Percentiles rank a stretch among this genome's conserved stretches.
Conservation (phyloP, 2,113 vertebrate species). For the Aphyosemion australe region DNA sequence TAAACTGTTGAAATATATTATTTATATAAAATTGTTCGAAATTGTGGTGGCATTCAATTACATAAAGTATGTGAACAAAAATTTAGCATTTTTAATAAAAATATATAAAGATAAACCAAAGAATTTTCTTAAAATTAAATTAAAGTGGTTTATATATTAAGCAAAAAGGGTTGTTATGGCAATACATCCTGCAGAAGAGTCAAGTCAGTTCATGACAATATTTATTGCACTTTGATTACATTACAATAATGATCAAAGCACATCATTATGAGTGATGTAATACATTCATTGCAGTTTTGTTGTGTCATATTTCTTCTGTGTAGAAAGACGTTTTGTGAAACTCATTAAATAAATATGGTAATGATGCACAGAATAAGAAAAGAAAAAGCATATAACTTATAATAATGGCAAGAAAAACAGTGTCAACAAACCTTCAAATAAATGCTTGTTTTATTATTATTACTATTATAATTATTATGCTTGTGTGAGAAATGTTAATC, state of each 20-base stretch:
- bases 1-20: background rate
- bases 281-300: constrained; percentile 63
- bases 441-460: background rate
- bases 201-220: constrained; percentile 44
- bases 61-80: too few species aligned
- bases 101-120: background rate
- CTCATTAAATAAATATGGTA: constrained; percentile 53
- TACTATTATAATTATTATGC: too few species aligned
- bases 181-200: background rate
- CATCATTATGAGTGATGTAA: constrained; percentile 57
- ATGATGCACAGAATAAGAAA: constrained; percentile 53
- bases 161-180: too few species aligned
- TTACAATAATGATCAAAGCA: constrained; percentile 69
- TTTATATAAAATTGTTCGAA: background rate
- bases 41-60: too few species aligned
- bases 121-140: background rate
- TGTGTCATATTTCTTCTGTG: constrained; percentile 19
- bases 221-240: constrained; percentile 76
- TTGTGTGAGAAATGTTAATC: constrained; percentile 1
- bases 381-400: constrained; percentile 34
- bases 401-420: constrained; percentile 32
- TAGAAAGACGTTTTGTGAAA: constrained; percentile 42
- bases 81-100: background rate
- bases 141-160: too few species aligned
- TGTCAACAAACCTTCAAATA: constrained; percentile 4